Percentiles rank a stretch among this genome's conserved stretches.
Conservation (phyloP, 2,797 vertebrate genomes). For the Mionectes olivaceus region DNA sequence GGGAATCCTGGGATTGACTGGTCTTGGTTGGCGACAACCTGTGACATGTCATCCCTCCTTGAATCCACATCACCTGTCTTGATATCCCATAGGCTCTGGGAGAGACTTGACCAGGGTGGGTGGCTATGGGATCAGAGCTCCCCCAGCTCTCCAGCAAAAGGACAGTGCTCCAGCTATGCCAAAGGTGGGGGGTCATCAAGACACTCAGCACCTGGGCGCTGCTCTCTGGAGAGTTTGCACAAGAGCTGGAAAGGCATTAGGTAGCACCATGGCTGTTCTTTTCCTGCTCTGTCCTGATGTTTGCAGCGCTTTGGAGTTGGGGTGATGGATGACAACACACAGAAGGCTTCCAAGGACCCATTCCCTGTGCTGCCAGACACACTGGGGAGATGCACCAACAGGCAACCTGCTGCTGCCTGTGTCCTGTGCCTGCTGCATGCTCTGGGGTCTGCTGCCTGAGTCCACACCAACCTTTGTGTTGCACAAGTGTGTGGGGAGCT, state of each 20-base stretch:
- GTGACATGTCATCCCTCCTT: neutral
- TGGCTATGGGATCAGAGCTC: neutral
- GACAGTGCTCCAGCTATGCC: neutral
- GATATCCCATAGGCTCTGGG: neutral
- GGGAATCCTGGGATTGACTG: neutral
- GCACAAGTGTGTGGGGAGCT: rapidly evolving
- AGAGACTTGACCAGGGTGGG: neutral
- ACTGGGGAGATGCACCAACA: neutral
- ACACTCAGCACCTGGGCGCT: neutral
- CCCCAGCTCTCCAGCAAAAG: neutral
- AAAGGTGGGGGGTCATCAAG: neutral
- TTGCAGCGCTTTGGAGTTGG: neutral
- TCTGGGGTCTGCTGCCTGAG: neutral
- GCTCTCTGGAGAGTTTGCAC: neutral
- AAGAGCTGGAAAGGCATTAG: neutral
- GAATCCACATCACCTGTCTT: neutral
- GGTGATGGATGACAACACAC: neutral
- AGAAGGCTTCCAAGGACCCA: neutral
- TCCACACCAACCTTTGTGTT: neutral
- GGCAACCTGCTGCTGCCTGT: rapidly evolving
- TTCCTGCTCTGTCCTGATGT: neutral
- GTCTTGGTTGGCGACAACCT: neutral
- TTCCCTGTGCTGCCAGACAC: neutral
- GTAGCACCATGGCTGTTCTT: neutral
- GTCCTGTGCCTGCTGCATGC: no score